Evolutionary conservation across 2,113 vertebrate genomes (phyloP), one percentile per base, ranked within the genome.

Genomic region (Fregetta grallaria): DNA sequence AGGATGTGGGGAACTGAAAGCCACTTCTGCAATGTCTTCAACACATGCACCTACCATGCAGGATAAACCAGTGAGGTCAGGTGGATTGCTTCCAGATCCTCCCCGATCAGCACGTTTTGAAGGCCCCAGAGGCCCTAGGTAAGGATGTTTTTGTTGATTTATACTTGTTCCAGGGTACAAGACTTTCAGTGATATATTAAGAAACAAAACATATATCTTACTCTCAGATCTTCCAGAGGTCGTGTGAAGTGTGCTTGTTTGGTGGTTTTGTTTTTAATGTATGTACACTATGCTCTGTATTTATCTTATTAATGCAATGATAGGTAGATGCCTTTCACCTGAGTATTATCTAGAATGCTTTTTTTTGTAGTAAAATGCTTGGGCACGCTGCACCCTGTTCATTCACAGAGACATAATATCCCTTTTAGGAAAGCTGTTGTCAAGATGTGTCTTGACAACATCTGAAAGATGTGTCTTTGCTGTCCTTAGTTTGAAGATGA

Each of bases 81-180:
- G 97, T 89, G 98, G 97, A 80, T 93, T 98, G 79, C 98, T 97
- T 96, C 98, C 98, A 50, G 97, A 98, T 81, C 96, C 97, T 92
- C 96, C 98, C 94, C 98, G 97, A 95, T 98, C 98, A 87, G 96
- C 98, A 50, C 98, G 95, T 85, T 98, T 98, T 97, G 98, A 98
- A 97, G 98, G 97, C 42, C 97, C 98, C 42, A 98, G 98, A 97
- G 98, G 98, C 45, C 98, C 98, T 97, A 98, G 98, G 99, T 99
- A 97, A 97, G 98, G 90, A 85, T 92, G 36, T 4, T 68, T 92
- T 75, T 61, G 26, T 61, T 84, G 26, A 38, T 81, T 78, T 78
- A 9, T 68, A 22, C 3, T 0, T 44, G 21, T 86, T 84, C 30
- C 22, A 52, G 27, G 32, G 58, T 76, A 15, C 32, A 42, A 47